These are phyloP conservation scores for Limenitis arthemis DNA, from an alignment of 2,888 invertebrate genomes.

Conservation along the genomic window DNA sequence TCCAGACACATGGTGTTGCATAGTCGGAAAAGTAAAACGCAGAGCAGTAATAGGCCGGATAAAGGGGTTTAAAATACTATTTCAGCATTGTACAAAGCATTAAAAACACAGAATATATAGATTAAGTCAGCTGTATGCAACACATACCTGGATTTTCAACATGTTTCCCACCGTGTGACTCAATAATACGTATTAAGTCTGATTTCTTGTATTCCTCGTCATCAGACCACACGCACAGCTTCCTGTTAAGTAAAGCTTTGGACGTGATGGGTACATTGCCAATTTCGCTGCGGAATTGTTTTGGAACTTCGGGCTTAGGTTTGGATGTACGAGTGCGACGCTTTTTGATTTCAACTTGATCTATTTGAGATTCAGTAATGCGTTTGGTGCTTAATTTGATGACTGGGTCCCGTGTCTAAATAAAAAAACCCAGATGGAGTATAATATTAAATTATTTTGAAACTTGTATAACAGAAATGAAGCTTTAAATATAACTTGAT, in stretches of 20 bases:
- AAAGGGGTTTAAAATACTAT: too few relatives aligned
- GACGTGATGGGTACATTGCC: constrained; percentile 37
- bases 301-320: constrained; percentile 37
- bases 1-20: too few relatives aligned
- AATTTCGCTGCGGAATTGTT: constrained; percentile 37
- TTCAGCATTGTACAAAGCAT: neutral
- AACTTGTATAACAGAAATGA: too few relatives aligned
- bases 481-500: too few relatives aligned
- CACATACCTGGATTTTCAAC: constrained; percentile 47
- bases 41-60: too few relatives aligned
- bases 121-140: neutral
- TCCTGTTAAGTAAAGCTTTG: constrained; percentile 41
- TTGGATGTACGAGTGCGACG: constrained; percentile 22
- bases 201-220: constrained; percentile 43
- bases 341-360: constrained; percentile 9
- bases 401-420: constrained; percentile 42
- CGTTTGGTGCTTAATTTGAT: constrained; percentile 46
- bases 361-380: constrained; percentile 38
- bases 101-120: neutral
- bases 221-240: constrained; percentile 49
- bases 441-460: too few relatives aligned
- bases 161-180: constrained; percentile 49
- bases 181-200: constrained; percentile 43
- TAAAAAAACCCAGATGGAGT: neutral
- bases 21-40: too few relatives aligned